phyloP scores from a whole-genome alignment of 2,113 vertebrate species.

The Cyprinus carpio region DNA sequence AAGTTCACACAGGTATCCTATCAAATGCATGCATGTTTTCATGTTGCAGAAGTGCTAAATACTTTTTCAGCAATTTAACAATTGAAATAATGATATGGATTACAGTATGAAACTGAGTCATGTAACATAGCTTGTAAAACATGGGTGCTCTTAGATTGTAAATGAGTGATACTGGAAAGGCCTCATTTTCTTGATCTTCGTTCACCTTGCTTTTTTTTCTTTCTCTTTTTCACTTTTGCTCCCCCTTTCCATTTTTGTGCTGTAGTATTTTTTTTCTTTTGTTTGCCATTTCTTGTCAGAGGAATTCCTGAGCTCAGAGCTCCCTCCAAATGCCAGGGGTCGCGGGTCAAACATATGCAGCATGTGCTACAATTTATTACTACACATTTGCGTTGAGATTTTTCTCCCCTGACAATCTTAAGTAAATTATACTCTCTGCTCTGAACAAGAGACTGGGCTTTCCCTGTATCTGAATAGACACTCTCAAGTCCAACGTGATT shows the following conservation, averaged over 20 bases:
- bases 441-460: constrained; percentile 38
- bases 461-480: constrained; percentile 40
- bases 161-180: background rate
- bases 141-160: no score
- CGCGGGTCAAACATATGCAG: constrained; percentile 92
- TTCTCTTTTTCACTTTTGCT: background rate
- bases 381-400: constrained; percentile 86
- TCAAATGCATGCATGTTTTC: background rate
- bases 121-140: background rate
- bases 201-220: background rate
- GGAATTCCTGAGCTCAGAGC: constrained; percentile 82
- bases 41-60: background rate
- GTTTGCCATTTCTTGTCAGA: constrained; percentile 63
- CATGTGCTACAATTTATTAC: constrained; percentile 93
- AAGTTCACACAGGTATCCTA: background rate
- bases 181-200: background rate
- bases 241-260: constrained; percentile 34
- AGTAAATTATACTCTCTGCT: constrained; percentile 81
- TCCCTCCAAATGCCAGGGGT: constrained; percentile 91
- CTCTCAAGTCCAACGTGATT: constrained; percentile 72
- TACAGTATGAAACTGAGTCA: background rate
- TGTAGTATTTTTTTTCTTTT: constrained; percentile 57
- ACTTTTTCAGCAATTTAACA: background rate
- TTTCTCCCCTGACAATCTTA: constrained; percentile 91
- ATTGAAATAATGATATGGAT: background rate